Conservation (phyloP, 1,140 invertebrate genomes). For the Phthorimaea operculella region DNA sequence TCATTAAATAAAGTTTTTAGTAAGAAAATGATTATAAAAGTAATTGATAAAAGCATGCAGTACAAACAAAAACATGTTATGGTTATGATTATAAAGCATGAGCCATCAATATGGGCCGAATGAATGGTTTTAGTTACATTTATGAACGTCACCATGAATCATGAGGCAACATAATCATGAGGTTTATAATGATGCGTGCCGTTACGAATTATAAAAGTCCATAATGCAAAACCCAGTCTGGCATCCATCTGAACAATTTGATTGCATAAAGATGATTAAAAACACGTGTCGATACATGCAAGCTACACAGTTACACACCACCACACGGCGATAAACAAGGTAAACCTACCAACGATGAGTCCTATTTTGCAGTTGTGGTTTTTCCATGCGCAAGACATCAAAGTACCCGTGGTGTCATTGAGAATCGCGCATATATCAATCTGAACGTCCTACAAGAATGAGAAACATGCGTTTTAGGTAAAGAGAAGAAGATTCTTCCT, state of each 20-base stretch:
- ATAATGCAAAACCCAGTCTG: not conserved
- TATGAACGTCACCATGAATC: not conserved
- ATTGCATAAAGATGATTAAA: not conserved
- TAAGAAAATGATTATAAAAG: too few relatives aligned
- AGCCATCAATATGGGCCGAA: too few relatives aligned
- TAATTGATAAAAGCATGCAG: too few relatives aligned
- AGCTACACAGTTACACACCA: conserved; percentile 25
- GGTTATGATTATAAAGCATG: too few relatives aligned
- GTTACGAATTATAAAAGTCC: not conserved
- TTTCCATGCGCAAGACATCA: conserved; percentile 99
- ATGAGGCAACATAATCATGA: not conserved
- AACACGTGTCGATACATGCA: conserved; percentile 7
- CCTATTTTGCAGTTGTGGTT: conserved; percentile 94
- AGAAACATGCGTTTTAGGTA: conserved; percentile 51
- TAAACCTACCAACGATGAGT: conserved; percentile 86
- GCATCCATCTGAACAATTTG: not conserved
- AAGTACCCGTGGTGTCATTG: conserved; percentile 98
- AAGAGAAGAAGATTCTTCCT: conserved; percentile 21
- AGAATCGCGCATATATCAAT: conserved; percentile 97
- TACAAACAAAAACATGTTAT: too few relatives aligned
- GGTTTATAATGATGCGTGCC: not conserved
- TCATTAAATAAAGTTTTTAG: too few relatives aligned
- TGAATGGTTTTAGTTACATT: not conserved
- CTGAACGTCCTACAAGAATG: conserved; percentile 81
- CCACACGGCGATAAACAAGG: conserved; percentile 29